A percentile compares a stretch with the other conserved stretches of the same genome.
Evolutionary conservation across 2,797 vertebrate genomes (phyloP).

Genomic region (Myripristis jacobus): DNA sequence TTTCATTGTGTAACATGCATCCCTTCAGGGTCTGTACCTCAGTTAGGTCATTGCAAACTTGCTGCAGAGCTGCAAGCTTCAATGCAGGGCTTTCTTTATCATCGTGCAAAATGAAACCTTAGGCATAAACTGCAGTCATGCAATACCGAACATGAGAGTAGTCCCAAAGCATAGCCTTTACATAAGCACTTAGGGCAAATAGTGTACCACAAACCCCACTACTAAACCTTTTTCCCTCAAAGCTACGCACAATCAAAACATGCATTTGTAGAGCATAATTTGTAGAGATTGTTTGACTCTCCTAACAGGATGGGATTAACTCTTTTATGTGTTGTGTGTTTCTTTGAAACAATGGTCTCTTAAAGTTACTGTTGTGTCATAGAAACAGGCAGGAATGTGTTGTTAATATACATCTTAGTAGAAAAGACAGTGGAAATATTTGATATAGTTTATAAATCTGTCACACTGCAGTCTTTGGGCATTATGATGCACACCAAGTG

Average conservation of each 20-base stretch:
- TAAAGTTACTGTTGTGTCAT: slow-evolving; percentile 48
- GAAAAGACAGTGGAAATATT: slow-evolving; percentile 30
- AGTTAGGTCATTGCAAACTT: slow-evolving; percentile 85
- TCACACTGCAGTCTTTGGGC: slow-evolving; percentile 57
- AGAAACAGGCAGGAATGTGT: slow-evolving; percentile 55
- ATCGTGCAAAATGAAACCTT: slow-evolving; percentile 79
- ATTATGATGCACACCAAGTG: slow-evolving; percentile 62
- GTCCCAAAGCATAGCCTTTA: slow-evolving; percentile 81
- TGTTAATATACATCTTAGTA: slow-evolving; percentile 37
- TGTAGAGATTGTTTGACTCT: slow-evolving; percentile 56
- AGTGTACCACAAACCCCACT: slow-evolving; percentile 68
- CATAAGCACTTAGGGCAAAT: slow-evolving; percentile 81
- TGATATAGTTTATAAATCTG: slow-evolving; percentile 40
- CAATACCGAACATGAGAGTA: slow-evolving; percentile 78
- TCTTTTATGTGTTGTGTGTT: slow-evolving; percentile 66
- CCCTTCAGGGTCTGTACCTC: slow-evolving; percentile 86
- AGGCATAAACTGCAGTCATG: slow-evolving; percentile 77
- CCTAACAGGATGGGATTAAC: slow-evolving; percentile 53
- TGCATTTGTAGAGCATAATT: slow-evolving; percentile 57
- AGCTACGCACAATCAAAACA: slow-evolving; percentile 86
- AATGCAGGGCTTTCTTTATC: slow-evolving; percentile 78
- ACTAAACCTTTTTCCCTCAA: slow-evolving; percentile 63
- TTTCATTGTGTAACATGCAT: slow-evolving; percentile 76
- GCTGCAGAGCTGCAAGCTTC: slow-evolving; percentile 82
- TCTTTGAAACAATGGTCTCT: slow-evolving; percentile 52